Conservation (phyloP, 2,888 invertebrate genomes). For the Mamestra brassicae region DNA sequence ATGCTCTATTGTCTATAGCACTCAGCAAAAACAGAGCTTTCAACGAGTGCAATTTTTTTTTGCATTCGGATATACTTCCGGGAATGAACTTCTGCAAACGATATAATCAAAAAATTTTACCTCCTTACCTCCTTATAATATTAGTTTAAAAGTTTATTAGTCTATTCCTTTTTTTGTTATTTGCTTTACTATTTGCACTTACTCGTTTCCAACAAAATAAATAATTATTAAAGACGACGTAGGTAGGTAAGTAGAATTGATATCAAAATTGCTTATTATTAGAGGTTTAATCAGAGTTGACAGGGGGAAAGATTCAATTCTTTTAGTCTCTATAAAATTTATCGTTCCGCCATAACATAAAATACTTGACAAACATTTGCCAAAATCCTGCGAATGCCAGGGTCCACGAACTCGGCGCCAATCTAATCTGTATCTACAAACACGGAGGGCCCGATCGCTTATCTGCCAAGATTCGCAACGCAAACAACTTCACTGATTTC, state of each 20-base stretch:
- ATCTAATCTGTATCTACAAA: conserved; percentile 59
- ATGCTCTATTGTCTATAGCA: background rate
- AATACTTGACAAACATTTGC: background rate
- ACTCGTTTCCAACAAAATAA: background rate
- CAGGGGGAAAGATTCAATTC: conserved; percentile 56
- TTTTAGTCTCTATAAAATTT: background rate
- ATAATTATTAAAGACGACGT: no score
- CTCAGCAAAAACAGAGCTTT: background rate
- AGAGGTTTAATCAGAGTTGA: conserved; percentile 17
- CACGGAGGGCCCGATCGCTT: conserved; percentile 41
- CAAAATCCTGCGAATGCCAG: background rate
- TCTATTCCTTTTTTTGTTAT: background rate
- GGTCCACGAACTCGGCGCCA: conserved; percentile 39
- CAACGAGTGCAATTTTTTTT: background rate
- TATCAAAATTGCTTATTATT: no score
- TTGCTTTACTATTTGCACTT: background rate
- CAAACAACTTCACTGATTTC: conserved; percentile 57
- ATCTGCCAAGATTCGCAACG: conserved; percentile 64
- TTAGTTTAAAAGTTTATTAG: no score
- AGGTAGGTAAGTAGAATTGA: no score
- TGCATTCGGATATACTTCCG: background rate
- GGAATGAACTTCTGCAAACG: no score
- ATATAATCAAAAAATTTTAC: no score
- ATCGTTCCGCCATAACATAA: background rate
- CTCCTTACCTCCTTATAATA: no score